These are phyloP conservation scores for Phoxinus dragarum DNA, from an alignment of 2,797 vertebrate species.

Conservation along the genomic window DNA sequence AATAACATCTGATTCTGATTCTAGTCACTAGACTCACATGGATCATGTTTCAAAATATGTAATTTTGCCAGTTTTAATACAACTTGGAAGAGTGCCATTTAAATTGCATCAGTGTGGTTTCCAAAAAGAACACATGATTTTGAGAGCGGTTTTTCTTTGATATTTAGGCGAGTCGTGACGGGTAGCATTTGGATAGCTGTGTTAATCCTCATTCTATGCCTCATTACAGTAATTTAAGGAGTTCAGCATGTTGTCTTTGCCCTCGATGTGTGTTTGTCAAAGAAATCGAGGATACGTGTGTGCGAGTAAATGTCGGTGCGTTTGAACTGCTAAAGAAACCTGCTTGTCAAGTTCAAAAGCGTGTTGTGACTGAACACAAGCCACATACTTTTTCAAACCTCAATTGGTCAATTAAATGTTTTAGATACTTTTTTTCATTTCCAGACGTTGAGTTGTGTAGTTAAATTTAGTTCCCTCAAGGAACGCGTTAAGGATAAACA, in stretches of 20 bases:
- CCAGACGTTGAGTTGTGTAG: not conserved
- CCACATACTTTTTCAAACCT: not conserved
- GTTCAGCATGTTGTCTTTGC: slow-evolving; percentile 20
- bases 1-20: slow-evolving; percentile 32
- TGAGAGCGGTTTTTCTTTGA: slow-evolving; percentile 25
- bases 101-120: not conserved
- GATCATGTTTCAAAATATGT: not conserved
- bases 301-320: not conserved
- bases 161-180: slow-evolving; percentile 2
- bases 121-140: slow-evolving; percentile 8
- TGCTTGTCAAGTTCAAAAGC: slow-evolving; percentile 19
- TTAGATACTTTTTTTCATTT: not conserved
- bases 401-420: slow-evolving; percentile 8
- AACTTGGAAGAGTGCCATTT: not conserved
- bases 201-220: slow-evolving; percentile 5
- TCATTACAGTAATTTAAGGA: slow-evolving; percentile 44
- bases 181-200: slow-evolving; percentile 29
- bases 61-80: slow-evolving; percentile 14
- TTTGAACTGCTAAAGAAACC: slow-evolving; percentile 4
- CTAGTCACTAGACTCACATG: not conserved
- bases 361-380: not conserved
- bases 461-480: not conserved
- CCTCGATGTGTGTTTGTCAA: slow-evolving; percentile 21
- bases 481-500: not conserved
- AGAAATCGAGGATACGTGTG: slow-evolving; percentile 2